Evolutionary conservation across 2,888 invertebrate species (phyloP), one percentile per base, ranked within the genome.

Genomic region (Drosophila incognita): DNA sequence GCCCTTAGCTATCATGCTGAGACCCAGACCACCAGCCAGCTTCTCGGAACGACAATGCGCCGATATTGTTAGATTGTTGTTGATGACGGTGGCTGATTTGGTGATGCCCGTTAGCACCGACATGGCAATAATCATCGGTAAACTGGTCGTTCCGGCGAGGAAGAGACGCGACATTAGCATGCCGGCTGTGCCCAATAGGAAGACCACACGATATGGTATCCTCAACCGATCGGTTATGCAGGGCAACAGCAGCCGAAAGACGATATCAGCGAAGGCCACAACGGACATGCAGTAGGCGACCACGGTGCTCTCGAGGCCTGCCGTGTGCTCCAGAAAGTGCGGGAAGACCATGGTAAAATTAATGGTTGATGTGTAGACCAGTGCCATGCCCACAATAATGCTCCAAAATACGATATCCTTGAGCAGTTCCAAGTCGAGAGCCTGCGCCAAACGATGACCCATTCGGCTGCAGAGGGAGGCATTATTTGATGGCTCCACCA

Each of bases 1-100:
- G 4, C 96, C 96, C 94, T 96, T 96, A 0, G 95, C 94, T 56
- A 96, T 94, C 96, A 96, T 96, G 77, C 95, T 96, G 2, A 96
- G 93, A 0, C 96, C 96, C 3, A 96, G 94, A 0, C 96, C 96
- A 0, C 96, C 95, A 0, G 96, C 95, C 0, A 96, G 85, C 79
- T 94, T 94, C 11, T 94, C 95, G 72, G 95, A 94, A 18, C 93
- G 93, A 76, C 95, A 95, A 87, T 95, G 94, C 76, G 96, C 95
- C 0, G 96, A 95, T 57, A 96, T 95, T 0, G 95, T 95, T 49
- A 96, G 93, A 89, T 96, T 96, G 87, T 96, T 95, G 75, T 96
- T 95, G 1, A 96, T 95, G n/a, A 96, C 95, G 0, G 96, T 95
- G 84, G 95, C 95, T 58, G 96, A 96, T 77, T 96, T 95, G 31